Evolutionary conservation across 2,797 vertebrate species (phyloP).

Genomic region (Anguilla pacifica): DNA sequence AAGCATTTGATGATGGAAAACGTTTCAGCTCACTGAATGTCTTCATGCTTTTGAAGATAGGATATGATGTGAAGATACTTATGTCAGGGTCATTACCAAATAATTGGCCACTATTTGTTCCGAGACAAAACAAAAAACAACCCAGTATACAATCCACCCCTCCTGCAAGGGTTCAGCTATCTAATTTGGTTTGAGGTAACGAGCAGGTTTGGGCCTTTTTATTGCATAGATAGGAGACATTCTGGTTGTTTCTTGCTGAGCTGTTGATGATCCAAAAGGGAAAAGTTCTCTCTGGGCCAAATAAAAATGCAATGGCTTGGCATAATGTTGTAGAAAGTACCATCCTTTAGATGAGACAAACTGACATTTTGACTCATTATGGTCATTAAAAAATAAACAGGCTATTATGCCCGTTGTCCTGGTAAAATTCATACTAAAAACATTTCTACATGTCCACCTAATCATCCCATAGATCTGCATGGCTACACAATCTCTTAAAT

Average conservation of each 20-base stretch:
- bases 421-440: neutral
- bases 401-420: neutral
- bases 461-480: too few relatives aligned
- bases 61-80: neutral
- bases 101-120: neutral
- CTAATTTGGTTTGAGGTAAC: neutral
- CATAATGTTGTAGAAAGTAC: neutral
- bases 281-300: neutral
- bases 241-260: neutral
- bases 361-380: neutral
- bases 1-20: neutral
- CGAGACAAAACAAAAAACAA: neutral
- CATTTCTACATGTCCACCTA: neutral
- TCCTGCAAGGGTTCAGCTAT: neutral
- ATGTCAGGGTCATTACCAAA: neutral
- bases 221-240: neutral
- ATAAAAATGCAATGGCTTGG: neutral
- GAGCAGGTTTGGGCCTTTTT: neutral
- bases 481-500: neutral
- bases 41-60: neutral
- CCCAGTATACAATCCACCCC: neutral
- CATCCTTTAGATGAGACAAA: neutral
- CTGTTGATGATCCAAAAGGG: too few relatives aligned
- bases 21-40: neutral
- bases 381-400: neutral